Evolutionary conservation across 35 echinoderm and acorn worm species (phyloP).

Genomic region (Strongylocentrotus purpuratus): DNA sequence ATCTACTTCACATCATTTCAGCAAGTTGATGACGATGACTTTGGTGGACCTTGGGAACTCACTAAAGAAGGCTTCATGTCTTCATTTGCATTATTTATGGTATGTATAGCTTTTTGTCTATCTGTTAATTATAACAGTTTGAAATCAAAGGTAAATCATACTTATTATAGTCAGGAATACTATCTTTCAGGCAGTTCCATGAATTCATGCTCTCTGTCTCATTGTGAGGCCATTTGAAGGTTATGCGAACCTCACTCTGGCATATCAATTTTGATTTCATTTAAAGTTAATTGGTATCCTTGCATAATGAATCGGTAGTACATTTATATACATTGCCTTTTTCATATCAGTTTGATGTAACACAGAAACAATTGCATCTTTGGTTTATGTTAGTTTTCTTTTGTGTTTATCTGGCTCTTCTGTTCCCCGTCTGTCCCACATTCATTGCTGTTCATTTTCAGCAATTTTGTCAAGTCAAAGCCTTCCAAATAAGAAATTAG

Average conservation of each 20-base stretch:
- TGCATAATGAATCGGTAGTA: too few relatives aligned
- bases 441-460: background rate
- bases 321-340: too few relatives aligned
- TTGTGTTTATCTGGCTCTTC: background rate
- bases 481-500: background rate
- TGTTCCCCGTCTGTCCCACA: background rate
- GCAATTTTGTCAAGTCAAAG: too few relatives aligned
- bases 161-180: too few relatives aligned
- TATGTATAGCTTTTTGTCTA: constrained; percentile 18
- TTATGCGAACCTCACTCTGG: too few relatives aligned
- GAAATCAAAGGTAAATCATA: too few relatives aligned
- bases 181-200: too few relatives aligned
- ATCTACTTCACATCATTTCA: constrained; percentile 92
- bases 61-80: constrained; percentile 99
- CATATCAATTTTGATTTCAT: too few relatives aligned
- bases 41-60: constrained; percentile 93
- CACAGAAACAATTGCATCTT: background rate
- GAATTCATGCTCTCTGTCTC: too few relatives aligned
- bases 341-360: background rate
- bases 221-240: too few relatives aligned
- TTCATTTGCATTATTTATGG: constrained; percentile 98
- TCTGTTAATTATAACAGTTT: too few relatives aligned
- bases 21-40: constrained; percentile 97
- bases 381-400: background rate
- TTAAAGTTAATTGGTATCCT: too few relatives aligned